A percentile compares a stretch with the other conserved stretches of the same genome.
Conservation (phyloP, 2,888 invertebrate genomes). For the Lochmaea capreae region DNA sequence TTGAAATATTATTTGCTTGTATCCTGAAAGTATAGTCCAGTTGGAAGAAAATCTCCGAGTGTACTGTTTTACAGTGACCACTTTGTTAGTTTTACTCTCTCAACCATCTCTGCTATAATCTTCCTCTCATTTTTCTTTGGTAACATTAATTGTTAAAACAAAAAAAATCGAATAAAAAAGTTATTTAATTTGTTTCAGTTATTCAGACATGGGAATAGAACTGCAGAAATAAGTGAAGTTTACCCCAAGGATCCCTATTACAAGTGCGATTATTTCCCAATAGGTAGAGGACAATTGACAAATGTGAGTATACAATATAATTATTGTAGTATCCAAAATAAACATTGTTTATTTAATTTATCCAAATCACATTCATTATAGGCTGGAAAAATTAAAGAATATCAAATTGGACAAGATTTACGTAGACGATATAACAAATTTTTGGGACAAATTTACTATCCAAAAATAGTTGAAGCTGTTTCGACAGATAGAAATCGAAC, state of each 20-base stretch:
- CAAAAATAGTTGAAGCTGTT: slow-evolving; percentile 71
- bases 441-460: slow-evolving; percentile 70
- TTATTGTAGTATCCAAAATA: background rate
- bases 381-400: slow-evolving; percentile 60
- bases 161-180: no score
- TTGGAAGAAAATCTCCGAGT: no score
- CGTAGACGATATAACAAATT: slow-evolving; percentile 72
- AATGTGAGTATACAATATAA: slow-evolving; percentile 47
- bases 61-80: no score
- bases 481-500: slow-evolving; percentile 79
- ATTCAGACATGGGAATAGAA: slow-evolving; percentile 51
- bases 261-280: slow-evolving; percentile 47
- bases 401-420: slow-evolving; percentile 72
- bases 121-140: no score
- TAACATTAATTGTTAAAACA: no score
- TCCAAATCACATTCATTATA: slow-evolving; percentile 10
- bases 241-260: slow-evolving; percentile 50
- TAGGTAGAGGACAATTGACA: slow-evolving; percentile 51
- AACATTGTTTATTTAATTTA: no score
- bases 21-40: no score
- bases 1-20: no score
- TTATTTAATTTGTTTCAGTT: slow-evolving; percentile 37
- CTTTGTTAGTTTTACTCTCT: no score
- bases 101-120: no score
- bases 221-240: slow-evolving; percentile 45